Evolutionary conservation across 2,888 invertebrate genomes (phyloP), one percentile per base, ranked within the genome.

Genomic region (Metopia argyrocephala): DNA sequence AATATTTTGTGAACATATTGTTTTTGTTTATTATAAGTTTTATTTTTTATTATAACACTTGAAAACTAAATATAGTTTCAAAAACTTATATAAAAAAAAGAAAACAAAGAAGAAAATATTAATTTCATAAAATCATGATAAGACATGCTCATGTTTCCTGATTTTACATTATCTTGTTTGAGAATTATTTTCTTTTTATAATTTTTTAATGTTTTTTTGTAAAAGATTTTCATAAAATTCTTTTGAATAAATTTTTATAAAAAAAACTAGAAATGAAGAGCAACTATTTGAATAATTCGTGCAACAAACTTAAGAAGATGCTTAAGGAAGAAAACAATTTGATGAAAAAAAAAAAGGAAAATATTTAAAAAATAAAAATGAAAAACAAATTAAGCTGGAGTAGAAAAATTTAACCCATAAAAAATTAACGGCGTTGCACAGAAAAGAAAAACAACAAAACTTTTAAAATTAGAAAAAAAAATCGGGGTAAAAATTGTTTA

Each of bases 11-110:
- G 46, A 71, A 71, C 7, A 50, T 61, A 56, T 70, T 65, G 57
- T 20, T 18, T 70, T 59, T 46, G 25, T 59, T 57, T 59, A 57
- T 62, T 69, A 50, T 48, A 76, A 70, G 69, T 70, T 69, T 65
- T 57, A 23, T 27, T 50, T 57, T 45, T 28, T 56, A 57, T 78
- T 71, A 66, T 78, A 71, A 71, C 66, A 71, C 61, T 78, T 78
- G 71, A 66, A 52, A 71, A 78, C 71, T 78, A 71, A 61, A 66
- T 73, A 68, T 38, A 71, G 59, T 73, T 78, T 66, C 66, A 54
- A 38, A 59, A 65, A 59, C n/a, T 31, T 78, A 52, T 65, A 71
- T 65, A 46, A 65, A 45, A 70, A 76, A 78, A 38, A 38, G 38
- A 12, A 38, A 38, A 12, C 15, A 38, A 12, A 12, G 9, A 38